A percentile compares a stretch with the other conserved stretches of the same genome.
phyloP scores from a whole-genome alignment of 2,113 vertebrate genomes.

The Machaerirhynchus nigripectus region DNA sequence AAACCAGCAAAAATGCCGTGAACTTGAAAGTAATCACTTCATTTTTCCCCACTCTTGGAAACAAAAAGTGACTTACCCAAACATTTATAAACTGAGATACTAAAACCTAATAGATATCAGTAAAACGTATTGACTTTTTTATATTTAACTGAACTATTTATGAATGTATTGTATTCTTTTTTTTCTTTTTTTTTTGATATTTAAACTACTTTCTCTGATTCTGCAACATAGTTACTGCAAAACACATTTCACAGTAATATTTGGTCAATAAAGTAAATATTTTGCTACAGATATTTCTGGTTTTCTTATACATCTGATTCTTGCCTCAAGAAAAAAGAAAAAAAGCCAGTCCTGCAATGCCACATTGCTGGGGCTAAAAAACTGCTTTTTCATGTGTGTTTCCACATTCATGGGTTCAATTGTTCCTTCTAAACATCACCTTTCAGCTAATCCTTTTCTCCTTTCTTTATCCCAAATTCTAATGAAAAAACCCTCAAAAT shows the following conservation, averaged over 20 bases:
- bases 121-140: neutral
- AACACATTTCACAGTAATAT: neutral
- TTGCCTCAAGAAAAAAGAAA: neutral
- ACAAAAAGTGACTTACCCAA: neutral
- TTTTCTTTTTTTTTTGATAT: neutral
- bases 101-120: neutral
- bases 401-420: neutral
- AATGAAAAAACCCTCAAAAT: neutral
- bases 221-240: neutral
- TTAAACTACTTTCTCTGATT: neutral
- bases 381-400: neutral
- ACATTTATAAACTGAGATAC: neutral
- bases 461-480: neutral
- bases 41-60: neutral
- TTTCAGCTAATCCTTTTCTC: neutral
- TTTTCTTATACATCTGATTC: neutral
- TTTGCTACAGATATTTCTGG: neutral
- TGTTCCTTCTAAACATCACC: neutral
- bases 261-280: neutral
- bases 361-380: neutral
- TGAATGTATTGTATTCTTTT: neutral
- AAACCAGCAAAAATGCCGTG: neutral
- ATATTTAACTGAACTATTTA: neutral
- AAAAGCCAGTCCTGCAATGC: neutral
- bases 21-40: neutral